Percentiles rank a stretch among this genome's conserved stretches.
Evolutionary conservation across 2,888 invertebrate species (phyloP).

Genomic region (Drosophila fulvimacula): DNA sequence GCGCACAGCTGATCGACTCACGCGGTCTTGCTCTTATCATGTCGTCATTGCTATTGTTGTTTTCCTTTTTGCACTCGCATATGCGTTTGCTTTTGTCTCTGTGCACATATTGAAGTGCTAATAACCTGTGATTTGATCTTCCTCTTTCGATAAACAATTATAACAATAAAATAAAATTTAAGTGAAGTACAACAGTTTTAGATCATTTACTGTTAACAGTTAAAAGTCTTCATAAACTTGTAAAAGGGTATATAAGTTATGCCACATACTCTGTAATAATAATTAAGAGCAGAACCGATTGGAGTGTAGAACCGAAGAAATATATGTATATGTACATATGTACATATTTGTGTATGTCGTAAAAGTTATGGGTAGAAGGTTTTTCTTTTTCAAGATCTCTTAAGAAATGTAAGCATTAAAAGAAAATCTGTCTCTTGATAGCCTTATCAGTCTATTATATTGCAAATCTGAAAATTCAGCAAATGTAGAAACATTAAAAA

Average conservation of each 20-base stretch:
- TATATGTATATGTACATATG: no score
- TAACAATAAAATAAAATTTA: not conserved
- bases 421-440: not conserved
- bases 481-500: not conserved
- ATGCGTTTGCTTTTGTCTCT: not conserved
- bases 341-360: no score
- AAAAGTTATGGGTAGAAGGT: not conserved
- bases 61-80: slow-evolving; percentile 2
- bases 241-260: not conserved
- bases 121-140: slow-evolving; percentile 2
- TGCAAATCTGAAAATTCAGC: not conserved
- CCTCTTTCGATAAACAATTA: not conserved
- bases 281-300: not conserved
- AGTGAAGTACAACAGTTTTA: not conserved
- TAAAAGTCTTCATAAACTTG: not conserved
- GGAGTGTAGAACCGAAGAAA: not conserved
- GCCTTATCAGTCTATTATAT: not conserved
- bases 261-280: not conserved
- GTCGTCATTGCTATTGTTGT: slow-evolving; percentile 22
- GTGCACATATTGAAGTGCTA: not conserved
- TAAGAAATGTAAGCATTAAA: not conserved
- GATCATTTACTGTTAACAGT: not conserved
- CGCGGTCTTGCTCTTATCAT: slow-evolving; percentile 45
- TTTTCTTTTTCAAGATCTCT: no score
- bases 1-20: slow-evolving; percentile 50